Percentiles rank a stretch among this genome's conserved stretches.
Evolutionary conservation across 2,113 vertebrate species (phyloP).

Genomic region (Origma solitaria): DNA sequence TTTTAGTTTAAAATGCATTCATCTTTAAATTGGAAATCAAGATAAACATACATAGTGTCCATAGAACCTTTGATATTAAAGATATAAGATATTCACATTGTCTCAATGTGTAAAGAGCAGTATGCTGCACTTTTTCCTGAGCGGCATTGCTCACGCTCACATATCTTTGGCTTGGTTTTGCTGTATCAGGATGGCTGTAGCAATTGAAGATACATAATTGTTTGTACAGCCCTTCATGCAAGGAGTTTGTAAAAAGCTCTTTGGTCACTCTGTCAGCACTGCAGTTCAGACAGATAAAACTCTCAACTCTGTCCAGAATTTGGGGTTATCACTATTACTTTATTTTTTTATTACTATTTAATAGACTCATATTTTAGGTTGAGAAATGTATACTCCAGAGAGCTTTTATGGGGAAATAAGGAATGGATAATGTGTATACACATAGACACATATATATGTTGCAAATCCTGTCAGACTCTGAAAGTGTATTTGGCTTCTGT

Average conservation of each 20-base stretch:
- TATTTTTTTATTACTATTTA: neutral
- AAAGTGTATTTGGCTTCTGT: constrained; percentile 42
- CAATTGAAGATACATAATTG: neutral
- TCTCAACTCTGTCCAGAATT: neutral
- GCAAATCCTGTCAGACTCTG: constrained; percentile 24
- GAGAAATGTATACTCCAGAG: neutral
- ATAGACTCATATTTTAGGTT: neutral
- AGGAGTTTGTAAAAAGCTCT: neutral
- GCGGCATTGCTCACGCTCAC: neutral
- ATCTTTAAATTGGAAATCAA: neutral
- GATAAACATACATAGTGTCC: neutral
- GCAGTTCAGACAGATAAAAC: neutral
- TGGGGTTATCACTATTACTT: neutral
- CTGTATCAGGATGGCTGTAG: neutral
- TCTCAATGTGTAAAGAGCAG: neutral
- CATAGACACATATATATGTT: neutral
- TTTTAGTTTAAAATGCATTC: neutral
- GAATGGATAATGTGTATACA: neutral
- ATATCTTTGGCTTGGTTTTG: neutral
- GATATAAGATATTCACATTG: neutral
- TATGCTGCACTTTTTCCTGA: neutral
- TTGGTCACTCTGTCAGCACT: neutral
- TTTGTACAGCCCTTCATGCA: neutral
- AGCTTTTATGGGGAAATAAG: constrained; percentile 32
- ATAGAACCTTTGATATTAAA: neutral